Evolutionary conservation across 2,888 invertebrate genomes (phyloP).

Genomic region (Leptopilina drosophilae): DNA sequence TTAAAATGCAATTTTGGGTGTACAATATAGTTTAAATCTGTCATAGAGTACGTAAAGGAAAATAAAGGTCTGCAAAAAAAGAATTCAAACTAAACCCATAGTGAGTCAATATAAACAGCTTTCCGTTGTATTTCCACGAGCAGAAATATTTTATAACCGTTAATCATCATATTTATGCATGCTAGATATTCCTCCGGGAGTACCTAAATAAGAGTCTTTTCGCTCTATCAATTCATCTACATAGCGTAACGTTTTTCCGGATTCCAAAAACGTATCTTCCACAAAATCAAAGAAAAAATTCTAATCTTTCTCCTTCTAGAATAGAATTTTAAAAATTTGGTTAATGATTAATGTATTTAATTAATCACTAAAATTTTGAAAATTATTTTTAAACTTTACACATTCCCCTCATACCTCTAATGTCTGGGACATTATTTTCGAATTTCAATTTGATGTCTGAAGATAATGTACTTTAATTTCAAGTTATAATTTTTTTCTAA

Average conservation of each 20-base stretch:
- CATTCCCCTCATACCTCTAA: background rate
- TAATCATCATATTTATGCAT: slow-evolving; percentile 38
- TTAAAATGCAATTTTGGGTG: no score
- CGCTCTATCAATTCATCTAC: slow-evolving; percentile 36
- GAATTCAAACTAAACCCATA: slow-evolving; percentile 7
- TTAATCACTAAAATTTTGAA: background rate
- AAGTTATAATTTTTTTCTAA: background rate
- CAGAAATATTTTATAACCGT: slow-evolving; percentile 39
- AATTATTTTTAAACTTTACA: no score
- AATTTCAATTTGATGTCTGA: background rate
- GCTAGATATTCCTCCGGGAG: slow-evolving; percentile 17
- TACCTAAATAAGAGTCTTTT: slow-evolving; percentile 24
- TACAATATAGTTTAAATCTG: background rate
- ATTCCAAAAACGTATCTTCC: slow-evolving; percentile 30
- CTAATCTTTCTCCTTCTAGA: no score
- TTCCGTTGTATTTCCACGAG: slow-evolving; percentile 18
- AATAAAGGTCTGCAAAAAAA: background rate
- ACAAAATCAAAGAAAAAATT: background rate
- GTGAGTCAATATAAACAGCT: slow-evolving; percentile 17
- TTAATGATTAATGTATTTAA: background rate
- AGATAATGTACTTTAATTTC: background rate
- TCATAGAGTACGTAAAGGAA: no score
- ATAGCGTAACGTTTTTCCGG: slow-evolving; percentile 39
- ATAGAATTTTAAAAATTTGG: no score
- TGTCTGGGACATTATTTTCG: background rate